Conservation (phyloP, 2,888 invertebrate species). For the Nudaria mundana region DNA sequence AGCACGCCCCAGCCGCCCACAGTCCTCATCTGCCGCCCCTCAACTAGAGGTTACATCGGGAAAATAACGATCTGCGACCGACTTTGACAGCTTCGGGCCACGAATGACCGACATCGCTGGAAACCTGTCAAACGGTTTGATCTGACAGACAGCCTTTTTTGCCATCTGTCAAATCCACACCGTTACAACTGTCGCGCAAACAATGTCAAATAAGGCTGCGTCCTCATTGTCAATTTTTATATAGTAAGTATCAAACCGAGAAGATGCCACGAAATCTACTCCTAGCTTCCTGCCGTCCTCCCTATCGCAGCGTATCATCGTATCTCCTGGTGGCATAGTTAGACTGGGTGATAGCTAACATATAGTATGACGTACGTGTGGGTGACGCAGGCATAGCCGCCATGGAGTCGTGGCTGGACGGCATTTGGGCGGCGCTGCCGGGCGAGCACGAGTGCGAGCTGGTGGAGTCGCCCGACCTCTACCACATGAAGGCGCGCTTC, state of each 20-base stretch:
- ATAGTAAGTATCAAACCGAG: neutral
- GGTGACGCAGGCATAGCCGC: constrained; percentile 40
- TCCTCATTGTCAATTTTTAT: constrained; percentile 2
- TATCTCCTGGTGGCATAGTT: constrained; percentile 1
- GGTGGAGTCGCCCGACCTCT: constrained; percentile 85
- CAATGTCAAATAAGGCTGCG: constrained; percentile 7
- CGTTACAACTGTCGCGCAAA: constrained; percentile 10
- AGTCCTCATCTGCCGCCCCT: no score
- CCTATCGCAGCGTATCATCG: no score
- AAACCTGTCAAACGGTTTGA: no score
- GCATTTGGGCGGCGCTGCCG: constrained; percentile 83
- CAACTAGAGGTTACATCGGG: no score
- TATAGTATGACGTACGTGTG: no score
- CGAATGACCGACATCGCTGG: no score
- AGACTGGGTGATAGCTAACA: constrained; percentile 10
- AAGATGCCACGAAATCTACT: constrained; percentile 2
- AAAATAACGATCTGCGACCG: no score
- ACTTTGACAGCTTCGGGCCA: no score
- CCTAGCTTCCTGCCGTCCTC: no score
- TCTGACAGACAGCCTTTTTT: no score
- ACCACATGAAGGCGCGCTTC: constrained; percentile 86
- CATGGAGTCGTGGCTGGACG: constrained; percentile 82
- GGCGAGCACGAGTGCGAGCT: constrained; percentile 78
- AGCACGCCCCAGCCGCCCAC: no score
- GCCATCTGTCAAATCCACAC: no score